phyloP scores from a whole-genome alignment of 2,888 invertebrate genomes.

The Corbicula japonica region DNA sequence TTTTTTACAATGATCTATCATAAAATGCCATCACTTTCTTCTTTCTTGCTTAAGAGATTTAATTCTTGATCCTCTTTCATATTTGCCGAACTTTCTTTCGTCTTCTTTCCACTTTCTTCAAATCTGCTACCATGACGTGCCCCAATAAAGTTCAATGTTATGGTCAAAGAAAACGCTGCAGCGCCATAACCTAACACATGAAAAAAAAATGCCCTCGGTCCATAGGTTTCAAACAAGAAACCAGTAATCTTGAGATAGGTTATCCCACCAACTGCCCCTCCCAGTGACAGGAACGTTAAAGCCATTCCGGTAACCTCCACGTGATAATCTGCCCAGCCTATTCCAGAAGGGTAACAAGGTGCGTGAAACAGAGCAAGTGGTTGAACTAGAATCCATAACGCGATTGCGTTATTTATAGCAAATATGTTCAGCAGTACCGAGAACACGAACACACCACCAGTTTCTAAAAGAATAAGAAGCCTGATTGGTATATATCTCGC shows the following conservation, averaged over 20 bases:
- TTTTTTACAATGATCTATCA: too few species aligned
- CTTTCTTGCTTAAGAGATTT: background rate
- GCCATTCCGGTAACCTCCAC: constrained; percentile 74
- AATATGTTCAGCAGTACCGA: constrained; percentile 68
- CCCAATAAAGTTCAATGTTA: constrained; percentile 57
- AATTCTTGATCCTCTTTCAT: constrained; percentile 4
- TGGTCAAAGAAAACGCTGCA: constrained; percentile 50
- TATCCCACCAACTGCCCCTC: constrained; percentile 72
- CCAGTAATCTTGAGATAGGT: constrained; percentile 72
- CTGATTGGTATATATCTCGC: constrained; percentile 70
- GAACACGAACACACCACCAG: constrained; percentile 58
- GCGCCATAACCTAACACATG: constrained; percentile 66
- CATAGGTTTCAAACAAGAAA: constrained; percentile 70
- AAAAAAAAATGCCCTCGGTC: constrained; percentile 68
- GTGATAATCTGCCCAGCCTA: constrained; percentile 76
- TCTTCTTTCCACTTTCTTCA: constrained; percentile 17
- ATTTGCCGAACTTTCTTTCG: too few species aligned
- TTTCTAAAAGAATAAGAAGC: constrained; percentile 67
- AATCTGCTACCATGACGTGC: constrained; percentile 63
- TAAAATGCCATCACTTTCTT: background rate
- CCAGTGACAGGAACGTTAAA: constrained; percentile 70
- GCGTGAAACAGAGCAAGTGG: constrained; percentile 71
- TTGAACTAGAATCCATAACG: constrained; percentile 72
- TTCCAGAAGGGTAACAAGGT: constrained; percentile 73
- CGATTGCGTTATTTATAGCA: constrained; percentile 54